Conservation (phyloP, 53 echinoderm and acorn worm genomes). For the Actinopyga echinites region DNA sequence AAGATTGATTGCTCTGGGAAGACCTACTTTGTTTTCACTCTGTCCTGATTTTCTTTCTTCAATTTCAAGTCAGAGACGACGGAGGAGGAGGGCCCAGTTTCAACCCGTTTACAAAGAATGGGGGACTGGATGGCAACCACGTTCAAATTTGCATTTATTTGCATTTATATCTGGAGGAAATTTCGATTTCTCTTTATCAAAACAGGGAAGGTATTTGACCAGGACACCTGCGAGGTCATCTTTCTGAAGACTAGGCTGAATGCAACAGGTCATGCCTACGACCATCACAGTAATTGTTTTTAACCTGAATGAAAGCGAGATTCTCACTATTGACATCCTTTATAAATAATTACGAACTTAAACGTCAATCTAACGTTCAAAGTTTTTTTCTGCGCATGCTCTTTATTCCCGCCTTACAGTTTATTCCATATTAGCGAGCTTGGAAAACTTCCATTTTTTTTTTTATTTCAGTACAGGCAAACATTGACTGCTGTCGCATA, state of each 20-base stretch:
- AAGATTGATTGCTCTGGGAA: conserved; percentile 36
- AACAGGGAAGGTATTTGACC: conserved; percentile 19
- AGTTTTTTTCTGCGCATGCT: too few relatives aligned
- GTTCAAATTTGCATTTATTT: conserved; percentile 41
- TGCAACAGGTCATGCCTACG: conserved; percentile 2
- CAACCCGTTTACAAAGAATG: conserved; percentile 23
- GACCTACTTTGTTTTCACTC: conserved; percentile 36
- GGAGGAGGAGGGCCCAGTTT: conserved; percentile 26
- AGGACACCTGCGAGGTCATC: conserved; percentile 34
- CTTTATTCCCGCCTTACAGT: too few relatives aligned
- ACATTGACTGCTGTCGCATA: too few relatives aligned
- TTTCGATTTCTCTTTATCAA: conserved; percentile 22
- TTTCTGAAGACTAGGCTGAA: background rate
- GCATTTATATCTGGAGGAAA: conserved; percentile 36
- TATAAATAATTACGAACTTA: too few relatives aligned
- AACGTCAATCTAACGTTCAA: too few relatives aligned
- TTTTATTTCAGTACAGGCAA: too few relatives aligned
- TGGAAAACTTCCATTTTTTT: too few relatives aligned
- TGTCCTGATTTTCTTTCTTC: conserved; percentile 31
- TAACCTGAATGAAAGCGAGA: too few relatives aligned
- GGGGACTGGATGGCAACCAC: conserved; percentile 31
- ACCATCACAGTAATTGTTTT: too few relatives aligned
- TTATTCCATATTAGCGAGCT: too few relatives aligned
- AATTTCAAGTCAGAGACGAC: conserved; percentile 20
- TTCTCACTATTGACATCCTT: too few relatives aligned